These are phyloP conservation scores for Hystrix cristata DNA, from an alignment of 2,113 vertebrate species.

Conservation along the genomic window DNA sequence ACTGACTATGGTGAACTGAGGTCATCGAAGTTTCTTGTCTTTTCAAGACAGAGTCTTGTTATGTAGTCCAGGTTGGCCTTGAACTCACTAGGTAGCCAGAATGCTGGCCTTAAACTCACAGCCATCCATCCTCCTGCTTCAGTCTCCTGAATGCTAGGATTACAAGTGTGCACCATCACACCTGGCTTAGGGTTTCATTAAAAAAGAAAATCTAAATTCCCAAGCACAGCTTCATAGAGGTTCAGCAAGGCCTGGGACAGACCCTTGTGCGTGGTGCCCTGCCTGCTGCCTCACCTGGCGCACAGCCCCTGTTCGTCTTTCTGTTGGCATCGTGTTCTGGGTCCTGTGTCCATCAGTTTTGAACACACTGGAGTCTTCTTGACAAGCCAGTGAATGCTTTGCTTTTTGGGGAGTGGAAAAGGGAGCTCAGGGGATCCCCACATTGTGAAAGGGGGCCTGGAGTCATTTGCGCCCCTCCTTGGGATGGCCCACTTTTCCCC, in stretches of 20 bases:
- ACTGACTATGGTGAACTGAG: neutral
- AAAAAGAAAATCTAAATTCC: neutral
- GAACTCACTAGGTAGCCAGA: neutral
- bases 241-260: neutral
- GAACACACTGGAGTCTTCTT: neutral
- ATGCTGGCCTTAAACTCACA: neutral
- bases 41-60: neutral
- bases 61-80: neutral
- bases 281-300: neutral
- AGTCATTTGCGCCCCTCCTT: neutral
- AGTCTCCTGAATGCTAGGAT: neutral
- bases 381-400: neutral
- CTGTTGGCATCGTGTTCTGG: neutral
- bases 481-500: too few relatives aligned
- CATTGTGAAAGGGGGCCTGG: fast-evolving
- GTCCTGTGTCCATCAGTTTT: neutral
- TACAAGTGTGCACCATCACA: neutral
- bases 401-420: neutral
- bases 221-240: neutral
- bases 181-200: neutral
- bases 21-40: neutral
- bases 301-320: neutral
- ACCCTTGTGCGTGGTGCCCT: too few relatives aligned
- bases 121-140: neutral
- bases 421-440: neutral